Evolutionary conservation across 2,113 vertebrate species (phyloP).

Genomic region (Callithrix jacchus): DNA sequence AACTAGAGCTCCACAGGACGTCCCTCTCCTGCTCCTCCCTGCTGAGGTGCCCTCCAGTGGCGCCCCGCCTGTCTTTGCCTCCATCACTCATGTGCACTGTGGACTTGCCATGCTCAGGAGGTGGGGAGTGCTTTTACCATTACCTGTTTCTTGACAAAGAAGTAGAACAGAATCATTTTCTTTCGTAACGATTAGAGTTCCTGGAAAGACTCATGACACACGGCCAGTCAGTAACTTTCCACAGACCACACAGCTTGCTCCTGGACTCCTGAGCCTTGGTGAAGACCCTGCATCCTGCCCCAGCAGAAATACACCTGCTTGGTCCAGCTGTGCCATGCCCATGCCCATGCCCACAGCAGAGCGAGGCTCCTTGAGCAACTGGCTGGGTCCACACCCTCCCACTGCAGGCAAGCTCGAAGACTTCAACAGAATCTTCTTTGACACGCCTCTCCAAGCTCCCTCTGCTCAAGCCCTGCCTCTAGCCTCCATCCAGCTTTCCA

Average conservation of each 20-base stretch:
- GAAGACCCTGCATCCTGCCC: neutral
- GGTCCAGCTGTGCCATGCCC: neutral
- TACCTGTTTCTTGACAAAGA: conserved; percentile 43
- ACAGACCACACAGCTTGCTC: neutral
- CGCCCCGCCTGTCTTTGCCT: neutral
- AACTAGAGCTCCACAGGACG: neutral
- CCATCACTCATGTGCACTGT: neutral
- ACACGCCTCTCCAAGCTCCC: neutral
- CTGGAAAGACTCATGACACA: neutral
- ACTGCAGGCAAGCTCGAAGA: neutral
- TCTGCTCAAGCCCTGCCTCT: neutral
- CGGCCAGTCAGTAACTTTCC: conserved; percentile 23
- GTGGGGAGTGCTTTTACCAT: neutral
- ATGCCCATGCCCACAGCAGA: neutral
- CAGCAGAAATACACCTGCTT: neutral
- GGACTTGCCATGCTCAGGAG: neutral
- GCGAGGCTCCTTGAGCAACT: neutral
- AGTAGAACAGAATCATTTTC: neutral
- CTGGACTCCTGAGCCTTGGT: neutral
- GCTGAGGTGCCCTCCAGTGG: neutral
- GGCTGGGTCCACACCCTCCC: neutral
- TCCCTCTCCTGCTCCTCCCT: neutral
- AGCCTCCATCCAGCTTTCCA: neutral
- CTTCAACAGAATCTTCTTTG: neutral
- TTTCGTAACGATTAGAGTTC: conserved; percentile 29